phyloP scores from a whole-genome alignment of 2,113 vertebrate genomes.

The Hyperoodon ampullatus region DNA sequence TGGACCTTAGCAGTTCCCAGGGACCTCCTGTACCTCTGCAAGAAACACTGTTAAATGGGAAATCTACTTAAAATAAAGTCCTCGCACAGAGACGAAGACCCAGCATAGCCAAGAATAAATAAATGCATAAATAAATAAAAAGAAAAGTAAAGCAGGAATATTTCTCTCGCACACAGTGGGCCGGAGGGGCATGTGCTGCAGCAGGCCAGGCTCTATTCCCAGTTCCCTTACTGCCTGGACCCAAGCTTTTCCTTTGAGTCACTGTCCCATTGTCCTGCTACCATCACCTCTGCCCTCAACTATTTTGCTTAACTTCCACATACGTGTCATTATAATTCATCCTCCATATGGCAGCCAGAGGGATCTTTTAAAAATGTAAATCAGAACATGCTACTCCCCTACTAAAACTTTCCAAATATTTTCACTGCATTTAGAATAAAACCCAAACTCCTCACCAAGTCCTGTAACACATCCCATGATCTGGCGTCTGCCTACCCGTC shows the following conservation, averaged over 20 bases:
- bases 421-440: not conserved
- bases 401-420: constrained; percentile 18
- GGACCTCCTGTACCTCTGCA: not conserved
- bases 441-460: not conserved
- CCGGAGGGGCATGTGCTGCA: not conserved
- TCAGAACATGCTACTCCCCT: not conserved
- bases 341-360: constrained; percentile 47
- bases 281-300: not conserved
- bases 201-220: not conserved
- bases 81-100: too few relatives aligned
- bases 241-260: not conserved
- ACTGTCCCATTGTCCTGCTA: not conserved
- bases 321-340: not conserved
- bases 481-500: not conserved
- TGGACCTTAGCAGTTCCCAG: not conserved
- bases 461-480: not conserved
- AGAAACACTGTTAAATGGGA: not conserved
- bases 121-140: too few relatives aligned
- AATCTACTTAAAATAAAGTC: not conserved
- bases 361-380: constrained; percentile 27
- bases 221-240: not conserved
- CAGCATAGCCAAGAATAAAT: too few relatives aligned
- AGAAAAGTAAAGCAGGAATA: not conserved
- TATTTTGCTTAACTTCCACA: not conserved
- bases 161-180: not conserved